Evolutionary conservation across 2,797 vertebrate genomes (phyloP), one percentile per base, ranked within the genome.

Genomic region (Pygocentrus nattereri): DNA sequence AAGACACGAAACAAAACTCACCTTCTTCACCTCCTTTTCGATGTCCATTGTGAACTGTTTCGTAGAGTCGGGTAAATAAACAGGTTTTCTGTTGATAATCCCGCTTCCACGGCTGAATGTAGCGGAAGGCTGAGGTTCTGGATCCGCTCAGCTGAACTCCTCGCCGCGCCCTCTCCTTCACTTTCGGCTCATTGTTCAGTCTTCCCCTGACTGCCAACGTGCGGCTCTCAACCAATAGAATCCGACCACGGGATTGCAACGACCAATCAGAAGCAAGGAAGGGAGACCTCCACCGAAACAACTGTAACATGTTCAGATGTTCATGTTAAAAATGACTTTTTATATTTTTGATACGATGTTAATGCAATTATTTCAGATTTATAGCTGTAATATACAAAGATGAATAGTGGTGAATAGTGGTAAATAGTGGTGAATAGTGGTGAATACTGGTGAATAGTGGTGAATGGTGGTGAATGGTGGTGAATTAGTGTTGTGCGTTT

Each of bases 1-100:
- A 0, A 4, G 4, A 1, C 31, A 65, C 1, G 12, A 30, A n/a
- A 5, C 31, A 68, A 1, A 59, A 59, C 81, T 74, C 41, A 79
- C 81, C 76, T 83, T 95, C 86, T 95, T 95, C 8, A 95, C 80
- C 89, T 95, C 94, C 75, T 83, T 93, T 83, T 95, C 94, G 86
- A 95, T 93, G 50, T 95, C 94, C 94, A 95, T 95, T 23, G 61
- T 62, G 6, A 31, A 11, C 0, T 52, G 71, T 34, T 52, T 11
- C 38, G 1, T 68, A 13, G 1, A 7, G 27, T 19, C 11, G 54
- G n/a, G 34, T 5, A 21, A 68, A 52, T 7, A 64, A 41, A 5
- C 54, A 13, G 56, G 23, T n/a, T 56, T 16, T 4, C 6, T 1
- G 19, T 25, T 2, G 23, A 23, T n/a, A 16, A 5, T 62, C 27